These are phyloP conservation scores for Drosophila merina DNA, from an alignment of 2,888 invertebrate species.

Conservation along the genomic window DNA sequence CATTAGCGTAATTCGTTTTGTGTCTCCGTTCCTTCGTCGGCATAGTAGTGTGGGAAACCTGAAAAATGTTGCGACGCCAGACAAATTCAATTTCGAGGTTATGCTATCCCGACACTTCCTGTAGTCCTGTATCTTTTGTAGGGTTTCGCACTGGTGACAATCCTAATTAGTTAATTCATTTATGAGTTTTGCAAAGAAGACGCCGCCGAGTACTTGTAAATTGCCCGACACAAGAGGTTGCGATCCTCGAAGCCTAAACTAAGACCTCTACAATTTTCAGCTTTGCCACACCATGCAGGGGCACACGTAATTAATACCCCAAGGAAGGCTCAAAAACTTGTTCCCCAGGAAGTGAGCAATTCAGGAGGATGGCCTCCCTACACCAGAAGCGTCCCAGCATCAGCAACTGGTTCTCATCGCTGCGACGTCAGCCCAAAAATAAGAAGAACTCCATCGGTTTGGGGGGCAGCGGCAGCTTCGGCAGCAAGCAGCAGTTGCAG, in stretches of 20 bases:
- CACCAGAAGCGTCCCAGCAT: constrained; percentile 89
- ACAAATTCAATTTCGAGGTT: constrained; percentile 63
- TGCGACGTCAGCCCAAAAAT: constrained; percentile 86
- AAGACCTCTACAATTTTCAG: constrained; percentile 61
- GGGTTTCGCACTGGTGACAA: constrained; percentile 28
- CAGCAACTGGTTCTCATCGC: constrained; percentile 92
- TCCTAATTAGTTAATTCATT: constrained; percentile 65
- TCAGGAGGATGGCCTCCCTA: constrained; percentile 76
- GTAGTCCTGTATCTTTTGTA: constrained; percentile 17
- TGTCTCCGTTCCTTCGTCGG: constrained; percentile 23
- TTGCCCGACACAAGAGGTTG: constrained; percentile 38
- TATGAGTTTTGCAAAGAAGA: constrained; percentile 47
- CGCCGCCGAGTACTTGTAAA: constrained; percentile 67
- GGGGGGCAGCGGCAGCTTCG: constrained; percentile 69
- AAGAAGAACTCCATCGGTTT: constrained; percentile 71
- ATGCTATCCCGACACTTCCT: constrained; percentile 32
- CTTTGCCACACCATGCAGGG: constrained; percentile 46
- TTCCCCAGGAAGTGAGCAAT: constrained; percentile 54
- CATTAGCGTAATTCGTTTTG: constrained; percentile 76
- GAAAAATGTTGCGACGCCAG: constrained; percentile 52
- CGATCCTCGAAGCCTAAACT: constrained; percentile 10
- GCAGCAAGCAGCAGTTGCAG: constrained; percentile 80
- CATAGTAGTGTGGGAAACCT: constrained; percentile 45
- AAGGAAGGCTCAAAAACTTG: constrained; percentile 16
- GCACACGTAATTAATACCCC: constrained; percentile 56